These are phyloP conservation scores for Erythrocebus patas DNA, from an alignment of 2,113 vertebrate genomes.

Conservation along the genomic window DNA sequence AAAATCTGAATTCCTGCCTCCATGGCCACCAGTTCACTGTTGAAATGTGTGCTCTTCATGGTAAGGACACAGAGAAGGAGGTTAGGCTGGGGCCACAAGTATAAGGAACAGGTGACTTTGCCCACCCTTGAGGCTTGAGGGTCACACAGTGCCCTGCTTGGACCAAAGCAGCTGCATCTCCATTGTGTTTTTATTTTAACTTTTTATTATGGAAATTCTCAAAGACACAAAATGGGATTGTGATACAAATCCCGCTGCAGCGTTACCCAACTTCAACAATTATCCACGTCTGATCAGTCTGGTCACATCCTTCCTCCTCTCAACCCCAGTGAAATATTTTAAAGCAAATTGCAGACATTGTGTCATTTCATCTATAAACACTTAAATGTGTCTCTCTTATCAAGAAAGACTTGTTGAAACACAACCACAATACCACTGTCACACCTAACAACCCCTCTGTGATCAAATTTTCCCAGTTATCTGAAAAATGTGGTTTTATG, in stretches of 20 bases:
- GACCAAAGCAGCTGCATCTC: background rate
- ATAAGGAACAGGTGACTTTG: background rate
- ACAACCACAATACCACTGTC: background rate
- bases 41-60: no score
- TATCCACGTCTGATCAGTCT: background rate
- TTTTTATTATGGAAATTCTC: background rate
- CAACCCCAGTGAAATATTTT: background rate
- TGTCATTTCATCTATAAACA: background rate
- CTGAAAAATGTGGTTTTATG: background rate
- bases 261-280: background rate
- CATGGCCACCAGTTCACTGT: background rate
- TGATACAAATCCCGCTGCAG: background rate
- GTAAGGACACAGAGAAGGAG: background rate
- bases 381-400: background rate
- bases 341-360: background rate
- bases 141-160: accelerated
- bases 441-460: background rate
- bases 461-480: background rate
- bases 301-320: background rate
- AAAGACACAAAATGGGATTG: background rate
- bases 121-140: background rate
- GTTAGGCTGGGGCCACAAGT: background rate
- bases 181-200: background rate
- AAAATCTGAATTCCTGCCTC: background rate
- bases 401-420: background rate